A percentile compares a stretch with the other conserved stretches of the same genome.
Conservation (phyloP, 1,140 invertebrate species). For the Onthophagus taurus region DNA sequence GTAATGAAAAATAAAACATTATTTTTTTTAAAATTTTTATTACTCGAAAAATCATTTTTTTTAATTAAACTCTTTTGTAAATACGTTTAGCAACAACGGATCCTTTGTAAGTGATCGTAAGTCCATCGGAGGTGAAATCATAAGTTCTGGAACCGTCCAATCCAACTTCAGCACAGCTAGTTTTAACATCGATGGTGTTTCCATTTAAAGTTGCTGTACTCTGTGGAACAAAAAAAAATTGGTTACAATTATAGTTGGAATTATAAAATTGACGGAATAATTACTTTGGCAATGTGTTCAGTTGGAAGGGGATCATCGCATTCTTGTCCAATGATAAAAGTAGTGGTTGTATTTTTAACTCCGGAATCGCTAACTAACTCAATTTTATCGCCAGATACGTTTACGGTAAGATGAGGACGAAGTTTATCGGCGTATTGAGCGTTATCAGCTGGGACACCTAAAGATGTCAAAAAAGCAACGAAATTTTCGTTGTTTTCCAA, state of each 20-base stretch:
- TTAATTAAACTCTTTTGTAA: no score
- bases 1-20: no score
- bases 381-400: not conserved
- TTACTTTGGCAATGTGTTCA: slow-evolving; percentile 1
- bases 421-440: not conserved
- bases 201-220: not conserved
- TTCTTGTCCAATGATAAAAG: not conserved
- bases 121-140: not conserved
- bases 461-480: not conserved
- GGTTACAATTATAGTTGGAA: not conserved
- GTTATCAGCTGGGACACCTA: not conserved
- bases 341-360: not conserved
- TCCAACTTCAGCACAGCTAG: not conserved
- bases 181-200: not conserved
- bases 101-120: no score
- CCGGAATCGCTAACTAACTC: not conserved
- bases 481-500: slow-evolving; percentile 12
- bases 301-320: not conserved
- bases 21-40: no score
- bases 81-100: no score
- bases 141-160: not conserved
- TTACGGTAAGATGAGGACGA: not conserved
- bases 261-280: no score
- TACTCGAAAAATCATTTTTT: no score
- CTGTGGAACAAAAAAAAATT: slow-evolving; percentile 1